Evolutionary conservation across 92 coral and sea anemone species (phyloP).

Genomic region (Diadumene lineata): DNA sequence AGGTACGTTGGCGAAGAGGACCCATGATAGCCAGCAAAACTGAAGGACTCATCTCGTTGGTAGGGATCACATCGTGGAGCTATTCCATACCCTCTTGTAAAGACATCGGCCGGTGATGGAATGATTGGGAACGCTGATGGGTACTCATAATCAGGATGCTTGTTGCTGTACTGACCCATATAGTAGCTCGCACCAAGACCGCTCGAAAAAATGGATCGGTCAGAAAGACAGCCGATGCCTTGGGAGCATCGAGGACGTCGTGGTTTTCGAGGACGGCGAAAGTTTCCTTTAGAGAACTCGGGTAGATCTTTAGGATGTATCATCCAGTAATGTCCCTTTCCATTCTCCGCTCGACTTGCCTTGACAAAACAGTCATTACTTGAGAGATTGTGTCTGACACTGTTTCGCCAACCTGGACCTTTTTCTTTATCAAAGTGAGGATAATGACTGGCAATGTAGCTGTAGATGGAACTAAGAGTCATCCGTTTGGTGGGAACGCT

Average conservation of each 20-base stretch:
- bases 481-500: conserved; percentile 96
- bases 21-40: conserved; percentile 23
- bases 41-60: conserved; percentile 33
- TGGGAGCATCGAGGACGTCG: conserved; percentile 82
- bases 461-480: conserved; percentile 96
- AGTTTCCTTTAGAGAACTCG: conserved; percentile 97
- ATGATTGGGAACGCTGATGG: conserved; percentile 29
- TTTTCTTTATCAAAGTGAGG: conserved; percentile 98
- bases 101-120: conserved; percentile 57
- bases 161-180: conserved; percentile 36
- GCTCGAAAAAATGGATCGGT: conserved; percentile 45
- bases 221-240: conserved; percentile 48
- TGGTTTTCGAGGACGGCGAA: conserved; percentile 91
- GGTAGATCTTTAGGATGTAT: conserved; percentile 98
- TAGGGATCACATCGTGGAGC: conserved; percentile 66
- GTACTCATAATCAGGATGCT: conserved; percentile 47
- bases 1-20: conserved; percentile 61
- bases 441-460: conserved; percentile 81
- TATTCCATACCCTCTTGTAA: conserved; percentile 61
- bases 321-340: conserved; percentile 99
- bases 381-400: conserved; percentile 96
- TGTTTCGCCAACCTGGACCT: conserved; percentile 99
- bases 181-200: conserved; percentile 42
- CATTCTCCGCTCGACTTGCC: conserved; percentile 99
- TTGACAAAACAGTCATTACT: conserved; percentile 99